phyloP scores from a whole-genome alignment of 2,113 vertebrate genomes.

The Gallinago undulata region DNA sequence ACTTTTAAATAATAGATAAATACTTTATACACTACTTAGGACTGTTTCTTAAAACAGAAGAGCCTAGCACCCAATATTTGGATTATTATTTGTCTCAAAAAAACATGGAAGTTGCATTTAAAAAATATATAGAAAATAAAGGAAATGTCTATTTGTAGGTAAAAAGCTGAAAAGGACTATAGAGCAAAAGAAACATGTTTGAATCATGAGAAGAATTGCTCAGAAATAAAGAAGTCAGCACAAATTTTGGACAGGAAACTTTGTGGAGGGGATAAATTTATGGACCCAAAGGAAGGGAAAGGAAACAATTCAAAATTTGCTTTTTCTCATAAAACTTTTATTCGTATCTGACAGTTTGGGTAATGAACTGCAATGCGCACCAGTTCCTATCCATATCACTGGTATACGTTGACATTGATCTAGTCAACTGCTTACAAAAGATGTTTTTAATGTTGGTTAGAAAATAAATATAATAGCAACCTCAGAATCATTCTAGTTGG shows the following conservation, averaged over 20 bases:
- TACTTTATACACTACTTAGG: not conserved
- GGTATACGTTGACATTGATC: not conserved
- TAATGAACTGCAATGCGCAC: not conserved
- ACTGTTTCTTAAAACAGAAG: not conserved
- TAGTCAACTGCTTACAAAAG: conserved; percentile 25
- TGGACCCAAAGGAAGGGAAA: not conserved
- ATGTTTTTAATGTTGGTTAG: conserved; percentile 17
- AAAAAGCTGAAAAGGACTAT: not conserved
- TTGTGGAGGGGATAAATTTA: not conserved
- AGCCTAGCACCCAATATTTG: not conserved
- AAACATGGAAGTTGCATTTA: not conserved
- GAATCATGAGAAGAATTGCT: not conserved
- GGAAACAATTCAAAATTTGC: not conserved
- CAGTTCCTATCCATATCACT: not conserved
- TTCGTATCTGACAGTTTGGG: not conserved
- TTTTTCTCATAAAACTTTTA: not conserved
- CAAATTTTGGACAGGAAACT: not conserved
- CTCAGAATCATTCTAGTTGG: not conserved
- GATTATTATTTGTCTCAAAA: not conserved
- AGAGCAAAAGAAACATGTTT: not conserved
- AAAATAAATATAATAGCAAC: not conserved
- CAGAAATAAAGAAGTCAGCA: not conserved
- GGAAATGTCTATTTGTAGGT: not conserved
- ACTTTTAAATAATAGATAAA: not conserved
- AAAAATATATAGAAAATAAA: not conserved